Conservation (phyloP, 2,113 vertebrate genomes). For the Ameiurus melas region DNA sequence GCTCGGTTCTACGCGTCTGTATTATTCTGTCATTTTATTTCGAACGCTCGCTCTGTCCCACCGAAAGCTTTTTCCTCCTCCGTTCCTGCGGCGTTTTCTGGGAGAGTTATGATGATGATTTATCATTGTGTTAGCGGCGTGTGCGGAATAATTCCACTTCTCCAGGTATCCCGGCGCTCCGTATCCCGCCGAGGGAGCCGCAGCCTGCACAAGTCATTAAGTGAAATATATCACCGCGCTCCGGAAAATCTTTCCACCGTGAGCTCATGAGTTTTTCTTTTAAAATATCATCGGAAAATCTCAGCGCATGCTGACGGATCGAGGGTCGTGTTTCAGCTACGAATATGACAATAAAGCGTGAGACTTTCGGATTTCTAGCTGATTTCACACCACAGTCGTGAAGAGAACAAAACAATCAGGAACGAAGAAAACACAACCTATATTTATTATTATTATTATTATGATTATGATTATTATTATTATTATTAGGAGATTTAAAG, state of each 20-base stretch:
- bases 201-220: slow-evolving; percentile 76
- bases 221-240: slow-evolving; percentile 76
- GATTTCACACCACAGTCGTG: neutral
- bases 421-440: neutral
- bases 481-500: too few species aligned
- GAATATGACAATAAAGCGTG: slow-evolving; percentile 32
- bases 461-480: too few species aligned
- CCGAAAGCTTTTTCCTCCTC: slow-evolving; percentile 56
- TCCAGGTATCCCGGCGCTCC: slow-evolving; percentile 66
- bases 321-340: slow-evolving; percentile 53
- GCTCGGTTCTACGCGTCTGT: neutral
- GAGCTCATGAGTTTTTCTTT: slow-evolving; percentile 77
- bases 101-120: slow-evolving; percentile 42
- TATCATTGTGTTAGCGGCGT: slow-evolving; percentile 34
- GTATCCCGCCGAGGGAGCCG: slow-evolving; percentile 63
- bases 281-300: slow-evolving; percentile 71
- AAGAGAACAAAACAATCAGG: neutral
- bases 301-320: slow-evolving; percentile 46
- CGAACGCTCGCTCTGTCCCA: slow-evolving; percentile 48
- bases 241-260: slow-evolving; percentile 78
- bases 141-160: slow-evolving; percentile 62
- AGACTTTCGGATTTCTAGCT: neutral
- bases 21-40: neutral
- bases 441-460: too few species aligned
- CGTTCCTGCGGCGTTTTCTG: slow-evolving; percentile 47